phyloP scores from a whole-genome alignment of 2,113 vertebrate species.

The Pelecanus crispus region DNA sequence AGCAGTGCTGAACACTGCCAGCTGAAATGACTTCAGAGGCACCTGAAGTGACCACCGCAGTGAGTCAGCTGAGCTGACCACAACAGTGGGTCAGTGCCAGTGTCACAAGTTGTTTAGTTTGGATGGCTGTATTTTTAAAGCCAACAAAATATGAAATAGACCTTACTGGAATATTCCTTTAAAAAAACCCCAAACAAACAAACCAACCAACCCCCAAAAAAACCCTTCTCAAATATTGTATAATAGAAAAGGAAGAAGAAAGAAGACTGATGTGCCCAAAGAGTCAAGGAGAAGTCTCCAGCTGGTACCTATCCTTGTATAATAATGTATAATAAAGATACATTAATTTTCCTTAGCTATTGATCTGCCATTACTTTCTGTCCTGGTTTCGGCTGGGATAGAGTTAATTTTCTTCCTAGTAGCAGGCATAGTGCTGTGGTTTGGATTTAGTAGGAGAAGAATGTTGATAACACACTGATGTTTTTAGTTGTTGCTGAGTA shows the following conservation, averaged over 20 bases:
- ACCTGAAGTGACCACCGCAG: neutral
- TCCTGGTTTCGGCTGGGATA: too few relatives aligned
- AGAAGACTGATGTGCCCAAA: neutral
- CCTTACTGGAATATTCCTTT: neutral
- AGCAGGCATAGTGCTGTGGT: too few relatives aligned
- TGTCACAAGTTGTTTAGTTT: neutral
- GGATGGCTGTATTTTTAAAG: neutral
- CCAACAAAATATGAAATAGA: neutral
- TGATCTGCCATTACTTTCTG: neutral
- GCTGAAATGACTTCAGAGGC: neutral
- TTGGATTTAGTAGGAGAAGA: too few relatives aligned
- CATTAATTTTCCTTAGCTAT: neutral
- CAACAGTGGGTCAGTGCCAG: neutral
- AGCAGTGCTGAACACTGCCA: neutral
- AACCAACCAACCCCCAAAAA: neutral
- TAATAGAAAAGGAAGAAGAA: neutral
- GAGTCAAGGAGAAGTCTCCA: neutral
- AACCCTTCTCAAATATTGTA: neutral
- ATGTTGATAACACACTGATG: too few relatives aligned
- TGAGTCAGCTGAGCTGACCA: neutral
- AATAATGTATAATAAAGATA: too few relatives aligned
- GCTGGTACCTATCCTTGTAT: neutral
- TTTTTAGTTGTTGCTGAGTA: too few relatives aligned
- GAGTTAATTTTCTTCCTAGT: too few relatives aligned
- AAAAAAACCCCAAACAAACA: neutral